Conservation (phyloP, 2,113 vertebrate genomes). For the Solenodon paradoxus region DNA sequence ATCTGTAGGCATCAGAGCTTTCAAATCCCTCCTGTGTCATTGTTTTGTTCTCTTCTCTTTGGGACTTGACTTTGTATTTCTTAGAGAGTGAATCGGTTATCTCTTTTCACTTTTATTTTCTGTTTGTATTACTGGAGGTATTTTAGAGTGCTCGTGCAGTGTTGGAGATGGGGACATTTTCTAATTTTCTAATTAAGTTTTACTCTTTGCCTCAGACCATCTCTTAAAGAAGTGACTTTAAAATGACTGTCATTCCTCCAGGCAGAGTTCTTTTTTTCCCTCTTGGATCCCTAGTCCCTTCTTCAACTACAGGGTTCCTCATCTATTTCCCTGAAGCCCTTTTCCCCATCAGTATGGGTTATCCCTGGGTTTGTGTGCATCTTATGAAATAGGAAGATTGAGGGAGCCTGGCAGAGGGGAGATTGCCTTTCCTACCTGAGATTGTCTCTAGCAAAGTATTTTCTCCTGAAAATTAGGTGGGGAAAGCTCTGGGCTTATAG, state of each 20-base stretch:
- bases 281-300: not conserved
- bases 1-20: not conserved
- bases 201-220: not conserved
- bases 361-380: not conserved
- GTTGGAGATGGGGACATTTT: rapidly evolving
- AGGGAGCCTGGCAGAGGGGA: rapidly evolving
- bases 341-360: not conserved
- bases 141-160: not conserved
- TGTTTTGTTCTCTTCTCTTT: not conserved
- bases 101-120: not conserved
- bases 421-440: not conserved
- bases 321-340: not conserved
- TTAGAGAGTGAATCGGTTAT: not conserved
- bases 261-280: not conserved
- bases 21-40: not conserved
- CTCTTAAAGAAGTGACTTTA: not conserved
- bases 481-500: not conserved
- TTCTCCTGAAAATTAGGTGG: not conserved
- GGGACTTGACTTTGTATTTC: not conserved
- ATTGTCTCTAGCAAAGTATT: not conserved
- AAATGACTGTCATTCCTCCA: not conserved
- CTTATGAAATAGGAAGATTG: not conserved
- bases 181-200: not conserved
- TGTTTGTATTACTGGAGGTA: not conserved
- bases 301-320: not conserved